phyloP scores from a whole-genome alignment of 2,888 invertebrate genomes.

The Drosophila ustulata region DNA sequence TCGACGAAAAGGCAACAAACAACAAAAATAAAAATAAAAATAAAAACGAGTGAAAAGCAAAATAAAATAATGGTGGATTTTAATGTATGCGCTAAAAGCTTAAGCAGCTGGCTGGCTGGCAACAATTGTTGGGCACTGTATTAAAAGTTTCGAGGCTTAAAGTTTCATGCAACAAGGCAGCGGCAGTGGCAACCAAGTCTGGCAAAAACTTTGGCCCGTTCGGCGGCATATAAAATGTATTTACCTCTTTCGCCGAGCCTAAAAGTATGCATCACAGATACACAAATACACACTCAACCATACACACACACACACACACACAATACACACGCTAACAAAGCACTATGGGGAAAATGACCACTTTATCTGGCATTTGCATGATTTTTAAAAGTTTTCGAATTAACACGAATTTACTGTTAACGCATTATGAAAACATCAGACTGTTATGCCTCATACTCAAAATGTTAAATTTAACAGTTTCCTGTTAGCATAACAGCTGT shows the following conservation, averaged over 20 bases:
- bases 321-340: slow-evolving; percentile 29
- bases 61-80: slow-evolving; percentile 20
- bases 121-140: slow-evolving; percentile 67
- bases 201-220: slow-evolving; percentile 49
- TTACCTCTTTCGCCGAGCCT: slow-evolving; percentile 61
- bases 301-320: slow-evolving; percentile 8
- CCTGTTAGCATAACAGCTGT: no score
- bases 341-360: no score
- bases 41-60: slow-evolving; percentile 7
- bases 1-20: slow-evolving; percentile 13
- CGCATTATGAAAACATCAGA: no score
- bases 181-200: slow-evolving; percentile 6
- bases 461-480: no score
- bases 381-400: no score
- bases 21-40: slow-evolving; percentile 17
- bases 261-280: slow-evolving; percentile 58
- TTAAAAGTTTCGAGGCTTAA: slow-evolving; percentile 76
- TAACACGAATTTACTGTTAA: no score
- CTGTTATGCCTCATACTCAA: no score
- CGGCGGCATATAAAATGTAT: slow-evolving; percentile 60
- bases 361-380: no score
- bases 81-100: slow-evolving; percentile 76
- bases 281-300: slow-evolving; percentile 22
- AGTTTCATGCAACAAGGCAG: slow-evolving; percentile 51
- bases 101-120: slow-evolving; percentile 42